Evolutionary conservation across 1,140 invertebrate species (phyloP), one percentile per base, ranked within the genome.

Genomic region (Rhopalosiphum maidis): DNA sequence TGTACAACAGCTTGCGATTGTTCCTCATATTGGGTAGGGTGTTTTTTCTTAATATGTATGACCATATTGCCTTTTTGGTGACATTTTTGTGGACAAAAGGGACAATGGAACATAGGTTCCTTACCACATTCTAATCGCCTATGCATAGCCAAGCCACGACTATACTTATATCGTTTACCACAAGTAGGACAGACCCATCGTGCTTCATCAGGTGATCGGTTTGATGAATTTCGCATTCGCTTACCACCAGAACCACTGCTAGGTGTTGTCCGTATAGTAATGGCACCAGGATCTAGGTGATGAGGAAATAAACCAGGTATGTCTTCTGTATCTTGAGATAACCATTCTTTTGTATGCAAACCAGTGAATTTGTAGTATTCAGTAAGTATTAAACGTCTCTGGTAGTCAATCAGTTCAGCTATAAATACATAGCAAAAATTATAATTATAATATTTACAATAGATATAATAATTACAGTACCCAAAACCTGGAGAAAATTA

Each of bases 51-150:
- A 51, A 94, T 94, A 90, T 94, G 94, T 88, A 93, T 94, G 30
- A 94, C 94, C 91, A 94, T 94, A 68, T 94, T 94, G 41, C 94
- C 94, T 54, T 94, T 94, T 90, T 94, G 94, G 54, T 94, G 94
- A 86, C 94, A 94, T 88, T 94, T 94, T 90, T 94, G 94, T 43
- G 94, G 94, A 94, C 94, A 94, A 90, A 93, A 94, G 11, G 94
- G 94, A 92, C 94, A 94, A 68, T 94, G 94, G 68, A 94, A 94
- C 94, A 94, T 94, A 5, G 94, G 94, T 92, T 94, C 94, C 85
- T 94, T 94, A 48, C 94, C 94, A 83, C 94, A 94, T 89, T 94
- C 94, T 60, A 94, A 93, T 3, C 94, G 93, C 55, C 90, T 86
- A 83, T 94, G 94, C 93, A 94, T 94, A 18, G 94, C 94, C 23